phyloP scores from a whole-genome alignment of 2,888 invertebrate genomes.

The Mellilla xanthometata region DNA sequence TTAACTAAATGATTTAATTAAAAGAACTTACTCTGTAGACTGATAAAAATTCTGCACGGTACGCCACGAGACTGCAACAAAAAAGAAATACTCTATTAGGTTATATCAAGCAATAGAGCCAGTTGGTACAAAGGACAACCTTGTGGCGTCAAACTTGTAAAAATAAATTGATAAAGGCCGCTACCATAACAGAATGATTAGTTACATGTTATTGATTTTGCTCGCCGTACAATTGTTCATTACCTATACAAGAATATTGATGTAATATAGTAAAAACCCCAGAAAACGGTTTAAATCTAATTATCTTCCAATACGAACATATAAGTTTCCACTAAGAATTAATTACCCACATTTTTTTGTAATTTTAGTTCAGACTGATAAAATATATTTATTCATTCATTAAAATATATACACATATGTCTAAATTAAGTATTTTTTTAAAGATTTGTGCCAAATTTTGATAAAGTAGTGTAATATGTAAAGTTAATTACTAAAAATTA shows the following conservation, averaged over 20 bases:
- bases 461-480: too few relatives aligned
- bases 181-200: slow-evolving; percentile 7
- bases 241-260: too few relatives aligned
- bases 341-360: too few relatives aligned
- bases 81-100: slow-evolving; percentile 29
- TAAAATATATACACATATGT: too few relatives aligned
- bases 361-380: too few relatives aligned
- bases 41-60: slow-evolving; percentile 57
- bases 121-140: slow-evolving; percentile 8
- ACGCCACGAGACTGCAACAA: slow-evolving; percentile 61
- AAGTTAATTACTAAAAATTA: too few relatives aligned
- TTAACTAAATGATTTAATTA: slow-evolving; percentile 45
- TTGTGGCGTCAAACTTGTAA: slow-evolving; percentile 5
- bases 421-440: too few relatives aligned
- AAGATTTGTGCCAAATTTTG: too few relatives aligned
- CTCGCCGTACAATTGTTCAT: neutral
- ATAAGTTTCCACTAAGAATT: too few relatives aligned
- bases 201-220: neutral
- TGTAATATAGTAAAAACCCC: too few relatives aligned
- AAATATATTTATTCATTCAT: too few relatives aligned
- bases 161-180: slow-evolving; percentile 13
- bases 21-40: slow-evolving; percentile 49
- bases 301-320: too few relatives aligned
- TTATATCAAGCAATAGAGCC: slow-evolving; percentile 2
- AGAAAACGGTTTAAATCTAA: neutral